Evolutionary conservation across 2,113 vertebrate genomes (phyloP).

Genomic region (Cebus imitator): DNA sequence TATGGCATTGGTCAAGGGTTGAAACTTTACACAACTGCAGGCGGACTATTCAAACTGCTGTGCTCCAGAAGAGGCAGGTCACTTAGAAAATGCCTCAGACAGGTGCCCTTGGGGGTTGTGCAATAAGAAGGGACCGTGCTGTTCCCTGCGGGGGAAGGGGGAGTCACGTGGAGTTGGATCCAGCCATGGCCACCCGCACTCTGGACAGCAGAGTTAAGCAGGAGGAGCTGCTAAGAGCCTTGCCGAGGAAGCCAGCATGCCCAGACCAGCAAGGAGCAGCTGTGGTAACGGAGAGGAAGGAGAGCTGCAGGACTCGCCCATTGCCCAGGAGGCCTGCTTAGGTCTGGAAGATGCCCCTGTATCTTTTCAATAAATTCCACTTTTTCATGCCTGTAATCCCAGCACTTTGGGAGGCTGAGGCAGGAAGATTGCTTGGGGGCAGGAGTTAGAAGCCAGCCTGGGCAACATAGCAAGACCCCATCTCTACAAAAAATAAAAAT

Average conservation of each 20-base stretch:
- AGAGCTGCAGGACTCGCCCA: background rate
- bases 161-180: fast-evolving
- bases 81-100: too few species aligned
- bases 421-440: too few species aligned
- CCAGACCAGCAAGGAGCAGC: background rate
- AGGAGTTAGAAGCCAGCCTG: too few species aligned
- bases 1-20: background rate
- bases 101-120: too few species aligned
- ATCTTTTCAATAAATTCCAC: background rate
- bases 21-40: background rate
- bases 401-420: too few species aligned
- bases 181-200: background rate
- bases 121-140: background rate
- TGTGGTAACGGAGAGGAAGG: background rate
- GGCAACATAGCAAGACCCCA: too few species aligned
- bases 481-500: too few species aligned
- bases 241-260: background rate
- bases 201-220: background rate
- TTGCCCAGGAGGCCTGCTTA: background rate
- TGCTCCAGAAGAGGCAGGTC: fast-evolving
- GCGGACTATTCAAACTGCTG: too few species aligned
- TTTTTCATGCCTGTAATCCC: background rate
- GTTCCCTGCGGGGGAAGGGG: background rate
- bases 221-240: background rate
- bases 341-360: background rate